phyloP scores from a whole-genome alignment of 2,797 vertebrate genomes.

The Momotus momota region DNA sequence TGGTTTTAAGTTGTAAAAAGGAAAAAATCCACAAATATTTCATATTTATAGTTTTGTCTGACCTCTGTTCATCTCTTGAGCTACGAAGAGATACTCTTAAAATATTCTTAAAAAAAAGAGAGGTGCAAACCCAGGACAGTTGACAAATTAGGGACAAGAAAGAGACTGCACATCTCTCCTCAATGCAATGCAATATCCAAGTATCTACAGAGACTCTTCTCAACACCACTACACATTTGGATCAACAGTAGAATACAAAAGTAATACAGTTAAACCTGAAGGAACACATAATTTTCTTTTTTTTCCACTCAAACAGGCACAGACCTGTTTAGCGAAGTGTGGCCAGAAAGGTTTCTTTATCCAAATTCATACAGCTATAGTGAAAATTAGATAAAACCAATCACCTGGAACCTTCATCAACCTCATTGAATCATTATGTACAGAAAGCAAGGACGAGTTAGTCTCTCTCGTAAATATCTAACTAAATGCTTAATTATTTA shows the following conservation, averaged over 20 bases:
- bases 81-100: neutral
- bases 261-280: neutral
- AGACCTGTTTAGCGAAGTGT: neutral
- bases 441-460: neutral
- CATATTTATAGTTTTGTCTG: neutral
- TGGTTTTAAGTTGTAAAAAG: neutral
- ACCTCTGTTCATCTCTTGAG: neutral
- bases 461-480: neutral
- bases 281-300: neutral
- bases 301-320: neutral
- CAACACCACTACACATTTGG: neutral
- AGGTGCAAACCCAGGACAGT: neutral
- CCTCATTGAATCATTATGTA: neutral
- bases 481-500: neutral
- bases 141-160: neutral
- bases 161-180: neutral
- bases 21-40: neutral
- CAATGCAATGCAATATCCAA: neutral
- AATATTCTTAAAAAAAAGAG: neutral
- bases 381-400: neutral
- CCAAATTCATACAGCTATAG: neutral
- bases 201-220: neutral
- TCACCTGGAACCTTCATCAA: neutral
- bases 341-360: neutral
- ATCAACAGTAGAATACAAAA: neutral